These are phyloP conservation scores for Tenthredo distinguenda DNA, from an alignment of 2,888 invertebrate genomes.

Conservation along the genomic window DNA sequence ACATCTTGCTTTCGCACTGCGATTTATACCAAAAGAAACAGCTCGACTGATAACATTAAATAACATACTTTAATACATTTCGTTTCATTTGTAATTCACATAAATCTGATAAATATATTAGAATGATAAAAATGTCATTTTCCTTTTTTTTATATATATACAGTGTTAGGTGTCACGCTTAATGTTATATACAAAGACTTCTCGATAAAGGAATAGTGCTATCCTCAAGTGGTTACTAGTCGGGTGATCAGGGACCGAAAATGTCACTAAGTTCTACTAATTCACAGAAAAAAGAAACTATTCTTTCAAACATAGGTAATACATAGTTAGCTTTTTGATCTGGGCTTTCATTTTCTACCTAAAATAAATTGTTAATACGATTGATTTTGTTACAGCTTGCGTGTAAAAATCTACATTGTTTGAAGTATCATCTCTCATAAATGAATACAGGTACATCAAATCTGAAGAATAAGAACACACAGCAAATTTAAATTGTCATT, in stretches of 20 bases:
- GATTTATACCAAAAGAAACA: constrained; percentile 27
- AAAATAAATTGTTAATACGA: background rate
- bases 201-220: constrained; percentile 41
- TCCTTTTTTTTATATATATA: constrained; percentile 51
- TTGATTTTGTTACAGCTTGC: background rate
- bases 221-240: constrained; percentile 30
- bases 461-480: background rate
- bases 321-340: background rate
- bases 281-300: background rate
- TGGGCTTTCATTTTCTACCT: background rate
- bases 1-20: constrained; percentile 43
- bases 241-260: background rate
- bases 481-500: constrained; percentile 21
- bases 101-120: constrained; percentile 43
- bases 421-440: background rate
- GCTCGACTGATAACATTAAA: constrained; percentile 55
- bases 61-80: constrained; percentile 56
- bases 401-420: constrained; percentile 2
- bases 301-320: background rate
- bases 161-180: constrained; percentile 44
- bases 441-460: background rate
- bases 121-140: constrained; percentile 48
- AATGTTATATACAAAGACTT: constrained; percentile 45
- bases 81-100: constrained; percentile 40
- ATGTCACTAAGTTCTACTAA: background rate